These are phyloP conservation scores for Solea senegalensis DNA, from an alignment of 2,113 vertebrate species.

Conservation along the genomic window DNA sequence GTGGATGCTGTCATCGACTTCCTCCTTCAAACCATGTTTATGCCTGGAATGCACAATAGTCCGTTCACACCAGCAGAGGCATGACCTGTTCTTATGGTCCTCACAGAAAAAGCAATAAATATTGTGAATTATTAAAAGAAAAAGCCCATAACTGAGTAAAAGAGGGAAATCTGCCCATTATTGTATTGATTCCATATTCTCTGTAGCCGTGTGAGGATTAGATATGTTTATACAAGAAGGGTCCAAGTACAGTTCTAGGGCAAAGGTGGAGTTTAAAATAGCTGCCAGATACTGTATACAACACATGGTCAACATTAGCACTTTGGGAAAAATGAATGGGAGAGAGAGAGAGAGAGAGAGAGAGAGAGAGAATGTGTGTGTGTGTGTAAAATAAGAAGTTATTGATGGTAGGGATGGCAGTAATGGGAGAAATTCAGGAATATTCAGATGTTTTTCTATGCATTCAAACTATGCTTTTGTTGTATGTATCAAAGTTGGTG, in stretches of 20 bases:
- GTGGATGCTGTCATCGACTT: conserved; percentile 23
- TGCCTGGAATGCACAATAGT: conserved; percentile 23
- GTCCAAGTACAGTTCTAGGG: conserved; percentile 54
- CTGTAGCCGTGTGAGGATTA: conserved; percentile 8
- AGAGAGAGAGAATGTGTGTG: neutral
- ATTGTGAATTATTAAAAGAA: conserved; percentile 7
- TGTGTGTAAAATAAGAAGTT: neutral
- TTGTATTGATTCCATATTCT: conserved; percentile 34
- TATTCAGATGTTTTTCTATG: neutral
- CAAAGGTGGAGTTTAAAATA: conserved; percentile 51
- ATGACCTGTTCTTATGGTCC: neutral
- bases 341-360: neutral
- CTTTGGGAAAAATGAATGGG: neutral
- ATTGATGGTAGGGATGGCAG: conserved; percentile 14
- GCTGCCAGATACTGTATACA: conserved; percentile 54
- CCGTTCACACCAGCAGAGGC: conserved; percentile 7
- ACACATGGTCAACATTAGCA: conserved; percentile 64
- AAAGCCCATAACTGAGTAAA: neutral
- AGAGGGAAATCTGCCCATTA: conserved; percentile 1
- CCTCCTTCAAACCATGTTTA: conserved; percentile 25
- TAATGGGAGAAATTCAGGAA: neutral
- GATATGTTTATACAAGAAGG: conserved; percentile 33
- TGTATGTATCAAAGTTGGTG: neutral
- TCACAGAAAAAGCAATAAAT: conserved; percentile 1
- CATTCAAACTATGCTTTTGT: neutral